A percentile compares a stretch with the other conserved stretches of the same genome.
These are phyloP conservation scores for Lepidostoma basale DNA, from an alignment of 1,140 invertebrate species.

Conservation along the genomic window DNA sequence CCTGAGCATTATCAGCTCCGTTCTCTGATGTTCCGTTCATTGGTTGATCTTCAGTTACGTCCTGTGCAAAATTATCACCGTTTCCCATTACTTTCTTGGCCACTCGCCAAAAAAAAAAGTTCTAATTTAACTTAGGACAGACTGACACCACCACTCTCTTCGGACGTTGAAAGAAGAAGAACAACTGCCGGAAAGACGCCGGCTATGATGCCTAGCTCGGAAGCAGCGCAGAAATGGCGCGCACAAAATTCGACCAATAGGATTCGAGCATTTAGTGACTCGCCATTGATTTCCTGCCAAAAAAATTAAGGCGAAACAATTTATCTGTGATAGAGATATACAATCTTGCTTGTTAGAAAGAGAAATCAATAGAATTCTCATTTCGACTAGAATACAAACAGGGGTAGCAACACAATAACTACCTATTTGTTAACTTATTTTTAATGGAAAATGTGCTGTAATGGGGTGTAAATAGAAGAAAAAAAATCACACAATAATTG, in stretches of 20 bases:
- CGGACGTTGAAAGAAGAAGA: constrained; percentile 37
- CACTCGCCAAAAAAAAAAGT: constrained; percentile 30
- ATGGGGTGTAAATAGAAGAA: too few species aligned
- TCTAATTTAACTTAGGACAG: constrained; percentile 33
- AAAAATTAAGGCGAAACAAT: not conserved
- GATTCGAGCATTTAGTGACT: not conserved
- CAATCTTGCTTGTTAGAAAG: not conserved
- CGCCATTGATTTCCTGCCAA: constrained; percentile 36
- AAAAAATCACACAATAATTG: too few species aligned
- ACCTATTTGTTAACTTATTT: not conserved
- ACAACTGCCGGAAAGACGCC: constrained; percentile 34
- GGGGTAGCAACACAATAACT: not conserved
- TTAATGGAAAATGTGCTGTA: too few species aligned
- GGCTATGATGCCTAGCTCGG: constrained; percentile 28
- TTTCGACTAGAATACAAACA: not conserved
- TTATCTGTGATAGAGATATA: constrained; percentile 11
- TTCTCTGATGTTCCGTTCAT: constrained; percentile 65
- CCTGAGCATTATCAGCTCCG: constrained; percentile 65
- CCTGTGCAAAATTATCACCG: constrained; percentile 73
- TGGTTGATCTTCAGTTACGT: constrained; percentile 66
- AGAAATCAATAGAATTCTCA: not conserved
- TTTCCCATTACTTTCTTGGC: constrained; percentile 54
- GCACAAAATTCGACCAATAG: constrained; percentile 31
- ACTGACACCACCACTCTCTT: constrained; percentile 35
- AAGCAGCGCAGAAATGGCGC: constrained; percentile 27